Percentiles rank a stretch among this genome's conserved stretches.
Conservation (phyloP, 37 sponge, comb jelly and placozoan genomes). For the Tethya wilhelma region DNA sequence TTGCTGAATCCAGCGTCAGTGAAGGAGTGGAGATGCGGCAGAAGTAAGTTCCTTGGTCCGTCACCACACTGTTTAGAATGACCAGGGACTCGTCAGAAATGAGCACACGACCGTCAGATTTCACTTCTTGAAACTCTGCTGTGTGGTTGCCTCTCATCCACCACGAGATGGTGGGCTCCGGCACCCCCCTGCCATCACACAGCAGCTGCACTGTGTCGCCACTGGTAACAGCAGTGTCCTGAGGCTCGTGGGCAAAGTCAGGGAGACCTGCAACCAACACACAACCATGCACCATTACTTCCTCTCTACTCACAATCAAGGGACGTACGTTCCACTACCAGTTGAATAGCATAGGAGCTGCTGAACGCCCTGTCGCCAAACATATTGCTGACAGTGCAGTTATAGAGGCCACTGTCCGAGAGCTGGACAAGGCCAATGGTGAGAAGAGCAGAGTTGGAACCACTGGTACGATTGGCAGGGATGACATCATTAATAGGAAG, state of each 20-base stretch:
- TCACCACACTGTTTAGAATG: not conserved
- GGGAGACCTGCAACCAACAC: constrained; percentile 18
- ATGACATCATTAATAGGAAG: not conserved
- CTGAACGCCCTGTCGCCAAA: not conserved
- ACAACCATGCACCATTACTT: not conserved
- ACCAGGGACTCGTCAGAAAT: constrained; percentile 39
- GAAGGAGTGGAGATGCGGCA: constrained; percentile 33
- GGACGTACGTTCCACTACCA: constrained; percentile 5
- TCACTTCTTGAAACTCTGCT: not conserved
- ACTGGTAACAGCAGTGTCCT: constrained; percentile 11
- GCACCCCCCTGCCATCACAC: constrained; percentile 52
- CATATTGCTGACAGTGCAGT: constrained; percentile 18
- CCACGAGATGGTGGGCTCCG: constrained; percentile 52
- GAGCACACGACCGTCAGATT: constrained; percentile 5
- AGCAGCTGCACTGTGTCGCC: constrained; percentile 25
- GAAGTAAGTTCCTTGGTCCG: constrained; percentile 51
- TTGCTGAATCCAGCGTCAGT: not conserved
- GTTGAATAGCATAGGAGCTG: not conserved
- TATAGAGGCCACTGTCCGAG: constrained; percentile 12
- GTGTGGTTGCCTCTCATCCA: constrained; percentile 7
- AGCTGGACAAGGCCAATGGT: not conserved
- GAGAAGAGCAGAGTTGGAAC: not conserved
- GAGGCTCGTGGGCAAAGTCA: constrained; percentile 16
- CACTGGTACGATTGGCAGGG: not conserved
- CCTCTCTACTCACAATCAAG: not conserved